Conservation (phyloP, 2,797 vertebrate species). For the Triplophysa bombifrons region DNA sequence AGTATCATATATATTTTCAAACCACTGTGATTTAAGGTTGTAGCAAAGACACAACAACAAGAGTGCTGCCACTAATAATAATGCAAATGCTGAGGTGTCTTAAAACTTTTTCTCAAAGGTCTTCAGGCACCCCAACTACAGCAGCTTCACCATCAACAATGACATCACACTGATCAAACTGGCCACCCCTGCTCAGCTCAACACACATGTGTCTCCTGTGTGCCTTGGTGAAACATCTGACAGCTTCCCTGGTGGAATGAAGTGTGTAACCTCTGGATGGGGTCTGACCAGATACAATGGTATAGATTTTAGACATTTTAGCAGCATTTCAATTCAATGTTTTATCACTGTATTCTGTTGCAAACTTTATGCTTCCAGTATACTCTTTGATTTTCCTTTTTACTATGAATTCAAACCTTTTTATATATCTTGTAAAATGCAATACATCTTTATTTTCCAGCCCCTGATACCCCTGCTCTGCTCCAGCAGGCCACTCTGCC, state of each 20-base stretch:
- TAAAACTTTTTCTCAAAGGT: constrained; percentile 67
- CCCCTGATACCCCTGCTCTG: constrained; percentile 67
- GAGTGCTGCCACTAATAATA: not conserved
- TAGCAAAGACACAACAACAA: not conserved
- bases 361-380: too few species aligned
- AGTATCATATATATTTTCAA: not conserved
- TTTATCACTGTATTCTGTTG: too few species aligned
- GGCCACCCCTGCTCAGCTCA: constrained; percentile 67
- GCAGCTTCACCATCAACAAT: constrained; percentile 72
- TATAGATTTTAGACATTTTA: constrained; percentile 25
- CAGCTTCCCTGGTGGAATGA: constrained; percentile 70
- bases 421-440: not conserved
- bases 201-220: constrained; percentile 70
- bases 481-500: constrained; percentile 85
- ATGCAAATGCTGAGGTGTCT: not conserved
- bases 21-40: not conserved
- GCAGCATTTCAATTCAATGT: too few species aligned
- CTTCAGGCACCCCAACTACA: constrained; percentile 81
- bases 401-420: not conserved
- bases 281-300: constrained; percentile 74
- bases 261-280: constrained; percentile 76
- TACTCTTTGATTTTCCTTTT: too few species aligned
- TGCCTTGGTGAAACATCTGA: constrained; percentile 71
- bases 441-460: constrained; percentile 57
- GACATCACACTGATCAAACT: constrained; percentile 86